Evolutionary conservation across 2,113 vertebrate species (phyloP), one percentile per base, ranked within the genome.

Genomic region (Colius striatus): DNA sequence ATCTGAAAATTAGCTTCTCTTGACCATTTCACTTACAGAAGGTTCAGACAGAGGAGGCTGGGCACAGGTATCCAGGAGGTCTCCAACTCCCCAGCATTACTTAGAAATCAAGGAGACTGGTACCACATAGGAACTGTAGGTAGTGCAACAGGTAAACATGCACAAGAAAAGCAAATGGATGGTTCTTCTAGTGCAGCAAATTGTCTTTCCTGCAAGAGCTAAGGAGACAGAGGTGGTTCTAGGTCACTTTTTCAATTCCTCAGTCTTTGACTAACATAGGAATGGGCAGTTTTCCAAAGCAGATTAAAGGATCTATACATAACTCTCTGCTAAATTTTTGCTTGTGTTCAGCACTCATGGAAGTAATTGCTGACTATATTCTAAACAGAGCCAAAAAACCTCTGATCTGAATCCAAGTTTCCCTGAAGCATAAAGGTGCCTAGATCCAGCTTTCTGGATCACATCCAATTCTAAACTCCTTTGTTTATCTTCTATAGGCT

Each of bases 341-440:
- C 67, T 83, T 50, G 26, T 34, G 50, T 84, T 95, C 91, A 95
- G 91, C 71, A 92, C 58, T 82, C 84, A 66, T 19, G n/a, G 74
- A 89, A 91, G 55, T 79, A 91, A 91, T 51, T 95, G 94, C 91
- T 96, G 95, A 97, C 91, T 91, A 48, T 8, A 34, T 43, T 92
- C 60, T 60, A 87, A 85, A 72, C 58, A 83, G 54, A 94, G 96
- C 62, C 89, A 94, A 87, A 91, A 92, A 20, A 3, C 17, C 63
- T 94, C 73, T 95, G 94, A 95, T 89, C 74, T 79, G 47, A 50
- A 89, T 96, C 93, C 94, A 95, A 76, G 47, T 87, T 92, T 91
- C 78, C 77, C 87, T 85, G 75, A 82, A 95, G 71, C 75, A 83
- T 83, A 94, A 92, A 92, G 75, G 77, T 95, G 78, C 61, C 89